Percentiles rank a stretch among this genome's conserved stretches.
phyloP scores from a whole-genome alignment of 2,888 invertebrate genomes.

The Automeris io region DNA sequence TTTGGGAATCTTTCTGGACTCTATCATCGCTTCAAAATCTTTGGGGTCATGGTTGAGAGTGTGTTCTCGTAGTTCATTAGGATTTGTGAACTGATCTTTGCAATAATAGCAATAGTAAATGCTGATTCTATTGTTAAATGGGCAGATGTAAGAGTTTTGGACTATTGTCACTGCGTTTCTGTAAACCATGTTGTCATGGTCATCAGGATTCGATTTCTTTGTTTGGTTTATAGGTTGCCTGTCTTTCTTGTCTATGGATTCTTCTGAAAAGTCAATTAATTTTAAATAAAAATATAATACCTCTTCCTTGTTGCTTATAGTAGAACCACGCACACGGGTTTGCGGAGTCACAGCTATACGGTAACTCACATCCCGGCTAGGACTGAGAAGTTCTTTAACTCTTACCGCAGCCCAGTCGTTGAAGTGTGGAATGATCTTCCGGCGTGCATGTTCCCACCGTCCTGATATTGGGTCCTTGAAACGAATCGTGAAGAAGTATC shows the following conservation, averaged over 20 bases:
- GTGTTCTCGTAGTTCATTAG: constrained; percentile 51
- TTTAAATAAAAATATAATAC: too few relatives aligned
- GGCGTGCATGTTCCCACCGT: too few relatives aligned
- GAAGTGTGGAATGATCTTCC: too few relatives aligned
- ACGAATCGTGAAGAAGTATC: too few relatives aligned
- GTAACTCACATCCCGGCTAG: too few relatives aligned
- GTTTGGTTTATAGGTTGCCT: constrained; percentile 19
- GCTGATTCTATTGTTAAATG: constrained; percentile 55
- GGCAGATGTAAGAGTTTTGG: constrained; percentile 54
- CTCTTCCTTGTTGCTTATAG: too few relatives aligned
- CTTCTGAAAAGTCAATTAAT: constrained; percentile 19
- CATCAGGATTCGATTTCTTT: constrained; percentile 21
- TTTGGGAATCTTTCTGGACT: constrained; percentile 58
- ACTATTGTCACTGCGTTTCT: constrained; percentile 50
- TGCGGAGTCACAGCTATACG: too few relatives aligned
- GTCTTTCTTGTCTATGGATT: constrained; percentile 21
- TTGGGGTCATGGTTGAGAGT: constrained; percentile 52
- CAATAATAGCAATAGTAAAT: constrained; percentile 67
- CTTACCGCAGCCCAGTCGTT: too few relatives aligned
- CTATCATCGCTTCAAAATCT: constrained; percentile 44
- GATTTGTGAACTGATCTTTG: constrained; percentile 58
- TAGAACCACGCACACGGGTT: too few relatives aligned
- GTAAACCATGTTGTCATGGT: constrained; percentile 47
- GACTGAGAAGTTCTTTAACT: too few relatives aligned
- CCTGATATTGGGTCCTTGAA: too few relatives aligned